phyloP scores from a whole-genome alignment of 2,797 vertebrate genomes.

The Enteromius mattozi region DNA sequence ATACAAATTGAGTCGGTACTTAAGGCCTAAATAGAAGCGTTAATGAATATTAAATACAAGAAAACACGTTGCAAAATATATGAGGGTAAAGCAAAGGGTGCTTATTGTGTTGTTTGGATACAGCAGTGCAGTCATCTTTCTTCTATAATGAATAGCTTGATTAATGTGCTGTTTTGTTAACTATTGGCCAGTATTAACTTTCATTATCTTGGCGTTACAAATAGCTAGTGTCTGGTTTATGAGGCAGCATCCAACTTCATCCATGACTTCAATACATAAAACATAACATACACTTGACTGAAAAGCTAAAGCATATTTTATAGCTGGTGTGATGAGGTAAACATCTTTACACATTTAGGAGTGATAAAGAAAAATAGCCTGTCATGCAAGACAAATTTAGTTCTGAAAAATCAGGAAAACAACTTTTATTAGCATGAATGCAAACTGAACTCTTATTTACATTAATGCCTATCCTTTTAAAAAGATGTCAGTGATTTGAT shows the following conservation, averaged over 20 bases:
- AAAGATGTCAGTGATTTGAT: neutral
- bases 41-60: constrained; percentile 55
- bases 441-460: neutral
- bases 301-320: constrained; percentile 22
- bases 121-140: constrained; percentile 17
- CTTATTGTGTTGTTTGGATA: constrained; percentile 36
- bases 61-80: constrained; percentile 41
- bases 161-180: constrained; percentile 32
- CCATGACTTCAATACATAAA: constrained; percentile 11
- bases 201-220: constrained; percentile 23
- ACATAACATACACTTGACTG: neutral
- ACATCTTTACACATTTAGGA: neutral
- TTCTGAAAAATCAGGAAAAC: neutral
- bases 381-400: neutral
- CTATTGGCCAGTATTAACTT: constrained; percentile 27
- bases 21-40: constrained; percentile 41
- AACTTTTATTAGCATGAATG: neutral
- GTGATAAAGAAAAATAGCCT: constrained; percentile 13
- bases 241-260: constrained; percentile 19
- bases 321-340: constrained; percentile 6
- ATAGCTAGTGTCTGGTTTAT: constrained; percentile 29
- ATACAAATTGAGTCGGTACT: constrained; percentile 38
- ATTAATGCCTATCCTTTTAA: constrained; percentile 18
- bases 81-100: constrained; percentile 12
- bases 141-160: constrained; percentile 43